Evolutionary conservation across 2,888 invertebrate species (phyloP), one percentile per base, ranked within the genome.

Genomic region (Meiosimyza decipiens): DNA sequence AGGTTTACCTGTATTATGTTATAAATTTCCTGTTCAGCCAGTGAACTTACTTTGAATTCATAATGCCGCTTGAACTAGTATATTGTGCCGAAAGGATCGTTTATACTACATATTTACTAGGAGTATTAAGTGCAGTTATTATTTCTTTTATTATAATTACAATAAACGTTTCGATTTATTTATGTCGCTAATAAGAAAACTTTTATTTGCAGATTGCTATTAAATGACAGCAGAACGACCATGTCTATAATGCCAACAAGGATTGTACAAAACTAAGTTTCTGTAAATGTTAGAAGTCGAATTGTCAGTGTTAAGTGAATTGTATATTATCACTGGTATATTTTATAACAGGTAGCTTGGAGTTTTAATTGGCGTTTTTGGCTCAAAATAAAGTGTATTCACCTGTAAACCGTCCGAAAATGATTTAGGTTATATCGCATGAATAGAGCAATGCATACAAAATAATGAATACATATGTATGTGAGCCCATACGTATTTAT

Each of bases 261-360:
- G 13, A 66, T 18, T 66, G 66, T 66, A 66, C 66, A 66, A 66
- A 66, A 40, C 16, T 66, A 18, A 55, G 54, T 52, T 66, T 66
- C 55, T 66, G 55, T 66, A 66, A 40, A 55, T 55, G 66, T 66
- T 66, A 66, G 55, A 40, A 16, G 40, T 66, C 47, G 33, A 40
- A 11, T 55, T 16, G 9, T 33, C 54, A 55, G 66, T 66, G 40
- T 40, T 65, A 33, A 54, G 40, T 66, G 15, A 16, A 40, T 66
- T 66, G 54, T 55, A 33, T 55, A 51, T 65, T 65, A 65, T 51
- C 28, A 40, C 9, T 7, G 33, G 51, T 22, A 33, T n/a, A 16
- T 5, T 40, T 40, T n/a, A 16, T 62, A 40, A 40, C 28, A 40
- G 9, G 47, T n/a, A 62, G 60, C n/a, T n/a, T 33, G 9, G 28